Conservation (phyloP, 1,140 invertebrate genomes). For the Kradibia gibbosae region DNA sequence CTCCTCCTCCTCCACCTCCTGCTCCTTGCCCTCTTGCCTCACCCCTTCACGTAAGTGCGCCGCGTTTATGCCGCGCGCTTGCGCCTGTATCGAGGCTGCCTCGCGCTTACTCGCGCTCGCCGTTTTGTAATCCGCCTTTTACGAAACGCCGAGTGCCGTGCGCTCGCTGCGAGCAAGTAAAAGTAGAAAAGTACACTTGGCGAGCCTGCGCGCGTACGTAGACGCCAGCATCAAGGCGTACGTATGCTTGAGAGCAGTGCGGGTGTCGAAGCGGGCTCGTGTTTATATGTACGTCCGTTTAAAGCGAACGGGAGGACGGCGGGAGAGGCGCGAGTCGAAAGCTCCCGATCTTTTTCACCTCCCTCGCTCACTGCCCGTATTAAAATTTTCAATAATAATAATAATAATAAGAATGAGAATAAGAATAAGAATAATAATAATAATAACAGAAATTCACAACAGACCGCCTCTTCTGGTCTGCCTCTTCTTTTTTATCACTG, state of each 20-base stretch:
- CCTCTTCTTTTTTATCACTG: conserved; percentile 9
- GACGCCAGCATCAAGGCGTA: neutral
- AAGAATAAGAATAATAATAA: no score
- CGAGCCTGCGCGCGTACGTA: neutral
- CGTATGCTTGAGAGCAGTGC: no score
- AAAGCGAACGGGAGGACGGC: no score
- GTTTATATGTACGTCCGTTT: neutral
- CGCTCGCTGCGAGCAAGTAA: conserved; percentile 35
- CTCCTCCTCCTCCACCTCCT: neutral
- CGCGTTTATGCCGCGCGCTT: neutral
- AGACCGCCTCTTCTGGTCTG: neutral
- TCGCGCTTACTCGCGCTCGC: conserved; percentile 53
- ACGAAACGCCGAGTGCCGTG: conserved; percentile 60
- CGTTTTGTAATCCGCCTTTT: conserved; percentile 69
- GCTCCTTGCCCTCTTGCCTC: neutral
- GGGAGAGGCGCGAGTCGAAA: neutral
- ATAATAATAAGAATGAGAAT: no score
- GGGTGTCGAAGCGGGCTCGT: no score
- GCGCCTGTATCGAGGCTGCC: conserved; percentile 39
- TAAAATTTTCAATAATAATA: neutral
- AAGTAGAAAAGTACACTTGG: conserved; percentile 36
- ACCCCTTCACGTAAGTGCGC: no score
- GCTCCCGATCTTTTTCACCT: no score
- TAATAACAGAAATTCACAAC: neutral
- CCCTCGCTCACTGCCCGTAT: no score